Conservation (phyloP, 1,140 invertebrate species). For the Lysiphlebus fabarum region DNA sequence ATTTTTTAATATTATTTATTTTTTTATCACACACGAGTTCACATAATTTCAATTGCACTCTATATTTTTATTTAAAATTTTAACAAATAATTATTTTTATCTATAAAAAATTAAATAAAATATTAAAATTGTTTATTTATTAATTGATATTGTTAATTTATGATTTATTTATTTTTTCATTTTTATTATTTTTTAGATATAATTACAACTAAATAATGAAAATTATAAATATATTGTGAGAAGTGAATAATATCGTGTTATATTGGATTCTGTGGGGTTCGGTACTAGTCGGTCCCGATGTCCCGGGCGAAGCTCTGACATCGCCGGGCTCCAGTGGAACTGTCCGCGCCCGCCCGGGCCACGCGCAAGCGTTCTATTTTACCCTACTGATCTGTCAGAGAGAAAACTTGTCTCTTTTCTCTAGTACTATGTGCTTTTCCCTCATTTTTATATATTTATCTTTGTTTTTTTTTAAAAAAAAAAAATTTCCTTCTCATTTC, state of each 20-base stretch:
- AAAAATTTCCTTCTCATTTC: constrained; percentile 13
- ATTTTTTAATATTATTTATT: no score
- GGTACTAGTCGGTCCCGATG: constrained; percentile 46
- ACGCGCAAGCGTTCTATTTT: constrained; percentile 50
- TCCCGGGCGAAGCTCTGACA: constrained; percentile 56
- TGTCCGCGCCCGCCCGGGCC: constrained; percentile 53
- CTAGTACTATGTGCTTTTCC: constrained; percentile 17
- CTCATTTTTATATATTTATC: no score
- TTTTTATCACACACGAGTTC: no score
- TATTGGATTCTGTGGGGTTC: constrained; percentile 23
- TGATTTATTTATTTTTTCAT: no score
- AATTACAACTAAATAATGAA: neutral
- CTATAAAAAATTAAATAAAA: no score
- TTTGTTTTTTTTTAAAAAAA: no score
- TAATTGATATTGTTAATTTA: neutral
- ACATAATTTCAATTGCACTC: no score
- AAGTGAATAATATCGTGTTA: constrained; percentile 11
- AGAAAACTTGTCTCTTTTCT: constrained; percentile 31
- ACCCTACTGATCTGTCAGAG: constrained; percentile 35
- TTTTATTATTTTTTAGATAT: no score
- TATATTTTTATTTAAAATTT: no score
- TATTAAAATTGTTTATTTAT: neutral
- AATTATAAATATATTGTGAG: neutral
- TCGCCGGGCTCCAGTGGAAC: constrained; percentile 54
- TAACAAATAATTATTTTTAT: no score